Evolutionary conservation across 2,113 vertebrate species (phyloP).

Genomic region (Pipa parva): DNA sequence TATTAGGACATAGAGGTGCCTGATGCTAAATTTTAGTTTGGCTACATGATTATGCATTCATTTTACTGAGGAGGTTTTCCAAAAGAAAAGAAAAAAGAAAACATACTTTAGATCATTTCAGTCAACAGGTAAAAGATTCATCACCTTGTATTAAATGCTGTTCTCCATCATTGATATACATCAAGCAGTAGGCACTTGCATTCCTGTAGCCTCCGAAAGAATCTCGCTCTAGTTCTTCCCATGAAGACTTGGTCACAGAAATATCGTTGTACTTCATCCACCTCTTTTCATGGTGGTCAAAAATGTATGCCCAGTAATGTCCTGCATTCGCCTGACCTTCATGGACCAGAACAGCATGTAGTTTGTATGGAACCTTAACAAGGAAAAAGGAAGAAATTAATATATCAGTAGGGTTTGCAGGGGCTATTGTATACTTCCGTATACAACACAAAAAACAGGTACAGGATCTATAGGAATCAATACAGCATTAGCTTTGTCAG

Average conservation of each 20-base stretch:
- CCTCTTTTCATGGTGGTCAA: conserved; percentile 81
- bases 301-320: conserved; percentile 98
- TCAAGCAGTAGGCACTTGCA: conserved; percentile 96
- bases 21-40: no score
- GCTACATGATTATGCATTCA: no score
- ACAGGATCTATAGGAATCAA: no score
- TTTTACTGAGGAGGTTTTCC: no score
- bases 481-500: no score
- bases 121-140: background rate
- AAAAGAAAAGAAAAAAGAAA: no score
- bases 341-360: conserved; percentile 94
- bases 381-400: background rate
- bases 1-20: no score
- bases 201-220: conserved; percentile 96
- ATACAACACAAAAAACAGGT: no score
- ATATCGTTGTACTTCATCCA: conserved; percentile 99
- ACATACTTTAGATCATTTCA: no score
- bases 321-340: conserved; percentile 96
- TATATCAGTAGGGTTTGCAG: no score
- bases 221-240: conserved; percentile 95
- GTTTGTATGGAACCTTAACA: conserved; percentile 86
- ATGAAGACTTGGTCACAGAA: conserved; percentile 92
- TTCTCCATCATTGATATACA: conserved; percentile 97
- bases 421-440: no score
- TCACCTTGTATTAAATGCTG: conserved; percentile 94